Evolutionary conservation across 2,888 invertebrate genomes (phyloP), one percentile per base, ranked within the genome.

Genomic region (Glaucopsyche alexis): DNA sequence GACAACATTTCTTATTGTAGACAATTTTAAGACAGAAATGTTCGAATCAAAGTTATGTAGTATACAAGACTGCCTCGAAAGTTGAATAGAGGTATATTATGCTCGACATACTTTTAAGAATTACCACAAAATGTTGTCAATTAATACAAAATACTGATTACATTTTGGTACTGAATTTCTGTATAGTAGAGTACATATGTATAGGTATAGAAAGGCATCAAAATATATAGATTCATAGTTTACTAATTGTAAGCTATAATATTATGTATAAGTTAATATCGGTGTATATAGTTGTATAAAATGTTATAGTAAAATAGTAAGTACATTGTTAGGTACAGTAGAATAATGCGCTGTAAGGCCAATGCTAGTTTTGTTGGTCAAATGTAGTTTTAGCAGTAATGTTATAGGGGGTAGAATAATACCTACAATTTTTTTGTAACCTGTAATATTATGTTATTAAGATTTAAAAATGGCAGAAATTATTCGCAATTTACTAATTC

Each of bases 201-300:
- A 45, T 69, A 69, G 49, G 60, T 60, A 60, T 60, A 60, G 60
- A 60, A 49, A 69, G 69, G 49, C 69, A 69, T 69, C 69, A 69
- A 69, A 69, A 69, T 47, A 67, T 67, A 64, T 66, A 67, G n/a
- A 16, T 69, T 49, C 14, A 69, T 69, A 69, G 47, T 69, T 47
- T 49, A 29, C 49, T 47, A 14, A 69, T 47, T 38, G 19, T 69
- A 47, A 19, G 47, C 47, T 14, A 7, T 42, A 42, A 42, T 42
- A 55, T 9, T 55, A 69, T 69, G 19, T 69, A 47, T 19, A 67
- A 67, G n/a, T 66, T 9, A 60, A 60, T 42, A 66, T 66, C 47
- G 6, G 47, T 47, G 69, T 69, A 49, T 69, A 69, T 69, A 19
- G 14, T 38, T 60, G 60, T 69, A 69, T 69, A 69, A 69, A 69